Base-by-base conservation (phyloP, 1,140 invertebrate genomes). In the Brachionus calyciflorus region DNA sequence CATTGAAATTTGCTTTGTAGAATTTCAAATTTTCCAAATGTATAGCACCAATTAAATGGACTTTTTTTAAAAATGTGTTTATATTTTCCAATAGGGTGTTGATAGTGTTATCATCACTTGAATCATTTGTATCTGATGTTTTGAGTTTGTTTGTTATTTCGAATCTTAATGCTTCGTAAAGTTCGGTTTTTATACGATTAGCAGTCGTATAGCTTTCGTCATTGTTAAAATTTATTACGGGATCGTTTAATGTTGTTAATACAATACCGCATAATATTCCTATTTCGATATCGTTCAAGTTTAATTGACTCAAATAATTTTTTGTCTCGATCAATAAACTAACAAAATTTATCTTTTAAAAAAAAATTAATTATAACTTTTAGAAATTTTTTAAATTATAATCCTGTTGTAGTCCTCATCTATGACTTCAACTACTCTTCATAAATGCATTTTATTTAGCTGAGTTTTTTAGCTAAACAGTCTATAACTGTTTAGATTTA, bases 111-210 rank as follows among this genome's bases (percentile, higher is more conserved):
- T 65, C 40, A 21, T 65, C 37, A 30, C 44, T 46, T n/a, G n/a
- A n/a, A 19, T 65, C 60, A 65, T 24, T 65, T 10, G 41, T 37
- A 2, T 24, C 21, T 24, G n/a, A n/a, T n/a, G 60, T 44, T 65
- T 65, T 65, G 12, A 65, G 24, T 44, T 44, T 65, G 60, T 65
- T 65, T 24, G 60, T 44, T 65, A 65, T 65, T 14, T 65, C 60
- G 19, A 44, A 65, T 24, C 40, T 9, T 44, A 65, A 28, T 14
- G 60, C 60, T 46, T 65, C 60, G 26, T 44, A 37, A 14, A 65
- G 37, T 30, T 65, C 60, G 12, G 41, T 46, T 12, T n/a, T 19
- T 17, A 65, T 65, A 44, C 30, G 40, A 41, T 44, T 65, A 1
- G 55, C 26, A 5, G 28, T 9, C 9, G 26, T 60, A 30, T 37